phyloP scores from a whole-genome alignment of 2,888 invertebrate genomes.

The Auanema freiburgensis region DNA sequence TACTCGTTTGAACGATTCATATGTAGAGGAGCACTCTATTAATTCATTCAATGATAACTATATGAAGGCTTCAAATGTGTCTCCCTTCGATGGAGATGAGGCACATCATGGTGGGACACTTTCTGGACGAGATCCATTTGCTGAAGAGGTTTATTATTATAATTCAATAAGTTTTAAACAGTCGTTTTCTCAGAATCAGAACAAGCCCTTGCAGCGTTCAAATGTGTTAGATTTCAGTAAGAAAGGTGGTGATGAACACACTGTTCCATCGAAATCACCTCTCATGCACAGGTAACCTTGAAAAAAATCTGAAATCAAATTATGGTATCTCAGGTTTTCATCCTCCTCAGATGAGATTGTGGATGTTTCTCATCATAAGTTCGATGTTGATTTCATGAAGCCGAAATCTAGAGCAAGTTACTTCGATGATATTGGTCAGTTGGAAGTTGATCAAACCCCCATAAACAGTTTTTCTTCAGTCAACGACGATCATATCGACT shows the following conservation, averaged over 20 bases:
- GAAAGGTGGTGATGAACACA: background rate
- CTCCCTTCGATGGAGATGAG: conserved; percentile 44
- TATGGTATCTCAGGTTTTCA: no score
- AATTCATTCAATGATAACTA: conserved; percentile 31
- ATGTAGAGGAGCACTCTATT: conserved; percentile 35
- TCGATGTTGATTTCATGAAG: no score
- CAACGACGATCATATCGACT: no score
- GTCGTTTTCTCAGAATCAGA: background rate
- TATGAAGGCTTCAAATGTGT: conserved; percentile 11
- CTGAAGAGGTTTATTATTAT: conserved; percentile 18
- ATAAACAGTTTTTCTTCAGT: background rate
- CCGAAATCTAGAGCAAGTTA: conserved; percentile 1
- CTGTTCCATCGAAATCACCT: background rate
- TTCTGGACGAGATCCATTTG: conserved; percentile 47
- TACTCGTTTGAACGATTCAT: conserved; percentile 35
- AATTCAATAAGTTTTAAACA: background rate
- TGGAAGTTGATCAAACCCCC: background rate
- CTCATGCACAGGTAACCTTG: conserved; percentile 4
- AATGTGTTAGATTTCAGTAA: no score
- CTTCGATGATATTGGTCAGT: conserved; percentile 18
- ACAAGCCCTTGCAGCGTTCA: no score
- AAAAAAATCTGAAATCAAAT: no score
- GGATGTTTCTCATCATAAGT: conserved; percentile 20
- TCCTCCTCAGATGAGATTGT: conserved; percentile 46
- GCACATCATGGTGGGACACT: conserved; percentile 34